Conservation (phyloP, 2,113 vertebrate genomes). For the Eubucco bourcierii region DNA sequence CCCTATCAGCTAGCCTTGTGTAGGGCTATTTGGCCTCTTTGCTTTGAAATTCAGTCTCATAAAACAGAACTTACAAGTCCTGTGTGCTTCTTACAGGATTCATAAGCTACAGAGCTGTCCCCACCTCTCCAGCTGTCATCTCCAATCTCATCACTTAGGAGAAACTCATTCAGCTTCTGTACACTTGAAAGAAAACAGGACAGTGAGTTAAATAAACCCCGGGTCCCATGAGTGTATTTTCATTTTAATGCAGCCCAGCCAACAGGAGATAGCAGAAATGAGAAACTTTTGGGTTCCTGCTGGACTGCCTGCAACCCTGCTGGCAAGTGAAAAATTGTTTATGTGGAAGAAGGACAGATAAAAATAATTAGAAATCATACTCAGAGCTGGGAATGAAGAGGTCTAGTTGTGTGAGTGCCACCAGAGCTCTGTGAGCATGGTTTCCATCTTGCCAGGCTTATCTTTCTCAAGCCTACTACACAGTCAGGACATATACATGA, state of each 20-base stretch:
- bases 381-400: neutral
- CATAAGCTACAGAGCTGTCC: conserved; percentile 81
- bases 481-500: neutral
- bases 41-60: neutral
- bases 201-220: neutral
- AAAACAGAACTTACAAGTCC: conserved; percentile 81
- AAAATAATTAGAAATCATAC: neutral
- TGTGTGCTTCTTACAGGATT: conserved; percentile 87
- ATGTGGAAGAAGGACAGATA: neutral
- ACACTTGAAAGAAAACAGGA: conserved; percentile 78
- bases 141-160: conserved; percentile 95
- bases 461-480: neutral
- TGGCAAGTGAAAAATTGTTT: neutral
- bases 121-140: conserved; percentile 91
- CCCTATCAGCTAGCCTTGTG: neutral
- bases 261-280: neutral
- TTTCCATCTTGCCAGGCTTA: neutral
- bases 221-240: neutral
- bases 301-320: neutral
- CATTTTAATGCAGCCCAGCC: neutral
- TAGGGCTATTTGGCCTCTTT: neutral
- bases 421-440: neutral
- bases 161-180: conserved; percentile 95
- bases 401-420: neutral
- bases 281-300: neutral